Percentiles rank a stretch among this genome's conserved stretches.
phyloP scores from a whole-genome alignment of 2,113 vertebrate genomes.

The Camelus dromedarius region DNA sequence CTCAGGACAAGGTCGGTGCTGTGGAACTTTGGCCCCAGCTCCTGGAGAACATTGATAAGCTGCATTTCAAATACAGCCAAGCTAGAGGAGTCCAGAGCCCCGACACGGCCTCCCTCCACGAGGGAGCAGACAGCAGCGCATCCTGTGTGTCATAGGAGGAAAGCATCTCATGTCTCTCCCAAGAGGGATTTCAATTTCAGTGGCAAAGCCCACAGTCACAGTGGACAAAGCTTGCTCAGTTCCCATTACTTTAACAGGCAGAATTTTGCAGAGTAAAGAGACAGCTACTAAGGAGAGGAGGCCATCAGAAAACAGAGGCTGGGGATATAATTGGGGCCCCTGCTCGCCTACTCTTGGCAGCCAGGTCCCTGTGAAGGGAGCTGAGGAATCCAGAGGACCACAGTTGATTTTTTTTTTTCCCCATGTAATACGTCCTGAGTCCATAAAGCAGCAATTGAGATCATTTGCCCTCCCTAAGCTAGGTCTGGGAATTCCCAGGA shows the following conservation, averaged over 20 bases:
- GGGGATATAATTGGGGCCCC: too few species aligned
- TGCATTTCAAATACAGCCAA: not conserved
- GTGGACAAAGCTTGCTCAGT: not conserved
- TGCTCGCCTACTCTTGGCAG: not conserved
- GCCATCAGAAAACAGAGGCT: conserved; percentile 35
- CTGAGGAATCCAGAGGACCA: not conserved
- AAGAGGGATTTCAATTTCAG: not conserved
- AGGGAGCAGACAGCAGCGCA: not conserved
- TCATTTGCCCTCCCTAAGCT: not conserved
- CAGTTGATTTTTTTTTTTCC: not conserved
- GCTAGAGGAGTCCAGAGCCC: not conserved
- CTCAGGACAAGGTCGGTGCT: not conserved
- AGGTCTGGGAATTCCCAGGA: not conserved
- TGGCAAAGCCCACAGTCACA: not conserved
- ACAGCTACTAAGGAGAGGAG: not conserved
- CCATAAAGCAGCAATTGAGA: not conserved
- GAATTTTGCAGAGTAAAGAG: conserved; percentile 13
- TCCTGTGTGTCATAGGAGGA: not conserved
- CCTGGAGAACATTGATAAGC: not conserved
- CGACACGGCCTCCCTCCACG: not conserved
- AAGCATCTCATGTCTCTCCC: not conserved
- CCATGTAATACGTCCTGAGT: not conserved
- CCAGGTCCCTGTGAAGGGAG: not conserved
- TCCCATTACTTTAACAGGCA: not conserved
- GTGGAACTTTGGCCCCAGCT: not conserved